Evolutionary conservation across 2,113 vertebrate genomes (phyloP).

Genomic region (Nyctereutes procyonoides): DNA sequence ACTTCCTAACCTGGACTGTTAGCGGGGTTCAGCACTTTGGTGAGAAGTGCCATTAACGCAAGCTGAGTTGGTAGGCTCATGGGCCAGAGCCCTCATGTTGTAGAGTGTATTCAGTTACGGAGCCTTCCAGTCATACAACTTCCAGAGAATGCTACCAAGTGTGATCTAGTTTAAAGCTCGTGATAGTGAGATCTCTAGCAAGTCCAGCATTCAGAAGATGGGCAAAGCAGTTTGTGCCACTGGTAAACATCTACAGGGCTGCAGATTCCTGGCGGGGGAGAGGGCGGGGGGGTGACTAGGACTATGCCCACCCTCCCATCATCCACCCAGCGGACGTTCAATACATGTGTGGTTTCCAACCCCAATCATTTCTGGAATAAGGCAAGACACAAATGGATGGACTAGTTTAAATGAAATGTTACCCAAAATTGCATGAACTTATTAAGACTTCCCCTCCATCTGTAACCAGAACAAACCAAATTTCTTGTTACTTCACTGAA

Average conservation of each 20-base stretch:
- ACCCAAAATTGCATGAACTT: background rate
- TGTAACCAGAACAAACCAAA: background rate
- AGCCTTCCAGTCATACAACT: background rate
- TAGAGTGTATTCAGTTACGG: background rate
- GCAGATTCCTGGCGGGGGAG: background rate
- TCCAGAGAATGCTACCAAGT: background rate
- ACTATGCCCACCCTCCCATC: background rate
- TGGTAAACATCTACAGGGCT: too few relatives aligned
- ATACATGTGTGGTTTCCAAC: fast-evolving
- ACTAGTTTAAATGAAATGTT: background rate
- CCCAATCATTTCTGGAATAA: background rate
- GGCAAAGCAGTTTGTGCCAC: too few relatives aligned
- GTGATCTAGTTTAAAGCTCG: background rate
- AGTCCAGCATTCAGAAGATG: background rate
- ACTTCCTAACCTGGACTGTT: background rate
- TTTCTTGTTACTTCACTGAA: background rate
- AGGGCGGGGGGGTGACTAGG: background rate
- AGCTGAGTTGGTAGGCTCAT: background rate
- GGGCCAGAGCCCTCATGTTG: background rate
- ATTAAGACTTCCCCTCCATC: background rate
- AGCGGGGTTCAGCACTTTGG: background rate
- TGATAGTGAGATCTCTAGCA: background rate
- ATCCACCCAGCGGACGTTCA: fast-evolving
- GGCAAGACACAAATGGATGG: background rate
- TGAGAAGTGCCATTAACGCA: background rate